Evolutionary conservation across 2,888 invertebrate genomes (phyloP), one percentile per base, ranked within the genome.

Genomic region (Amphipyra berbera): DNA sequence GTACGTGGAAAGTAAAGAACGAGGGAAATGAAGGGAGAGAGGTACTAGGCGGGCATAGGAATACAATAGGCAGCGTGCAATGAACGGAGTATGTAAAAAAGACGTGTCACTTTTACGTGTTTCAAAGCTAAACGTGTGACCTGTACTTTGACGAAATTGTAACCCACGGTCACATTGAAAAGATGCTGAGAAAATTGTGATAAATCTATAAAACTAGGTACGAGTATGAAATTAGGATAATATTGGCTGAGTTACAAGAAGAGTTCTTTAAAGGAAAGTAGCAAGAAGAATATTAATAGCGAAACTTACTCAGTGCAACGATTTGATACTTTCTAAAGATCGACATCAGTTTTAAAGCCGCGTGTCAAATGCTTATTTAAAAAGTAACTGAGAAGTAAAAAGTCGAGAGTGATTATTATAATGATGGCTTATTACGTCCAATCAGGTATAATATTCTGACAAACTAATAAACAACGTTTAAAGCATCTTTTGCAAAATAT

Each of bases 1-100:
- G 84, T 85, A 78, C 75, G 78, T 75, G 84, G 68, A 82, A 83
- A 84, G 84, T 84, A 86, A 88, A 87, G 85, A 81, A 82, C 73
- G 82, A 78, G 85, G 82, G 78, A 86, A 89, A 88, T 89, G 88
- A 86, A 85, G 82, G 85, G 79, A 84, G 81, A 73, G 70, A 79
- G 77, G 83, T 83, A 89, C 88, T 76, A 85, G 87, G 88, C 79
- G 69, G 77, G 80, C 86, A 88, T 85, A 82, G 68, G 73, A 60
- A 61, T 46, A 84, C 83, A 81, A 88, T 83, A 85, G 86, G 84
- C 81, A 83, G 79, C 55, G 56, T 55, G 56, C 65, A 63, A 47
- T 64, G 68, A 65, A 69, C 60, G 44, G n/a, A 52, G 56, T 55
- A 63, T 65, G 67, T 48, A 63, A 61, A 61, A 76, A 76, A 74